Percentiles rank a stretch among this genome's conserved stretches.
These are phyloP conservation scores for Olivierus martensii DNA, from an alignment of 1,140 invertebrate species.

Conservation along the genomic window DNA sequence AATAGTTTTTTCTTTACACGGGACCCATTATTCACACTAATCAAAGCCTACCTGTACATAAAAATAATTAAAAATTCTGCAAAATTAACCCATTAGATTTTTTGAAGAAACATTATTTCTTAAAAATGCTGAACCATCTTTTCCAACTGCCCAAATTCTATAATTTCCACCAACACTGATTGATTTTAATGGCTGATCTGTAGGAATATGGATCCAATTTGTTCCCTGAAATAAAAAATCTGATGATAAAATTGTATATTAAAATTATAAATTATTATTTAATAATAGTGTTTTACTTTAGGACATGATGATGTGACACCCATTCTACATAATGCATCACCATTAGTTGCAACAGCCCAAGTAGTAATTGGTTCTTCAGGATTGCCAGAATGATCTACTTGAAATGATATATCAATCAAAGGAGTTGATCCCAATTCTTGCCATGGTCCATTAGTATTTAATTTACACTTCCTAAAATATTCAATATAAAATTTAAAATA, in stretches of 20 bases:
- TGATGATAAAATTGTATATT: background rate
- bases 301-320: constrained; percentile 55
- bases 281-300: constrained; percentile 40
- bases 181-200: constrained; percentile 55
- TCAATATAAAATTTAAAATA: background rate
- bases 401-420: constrained; percentile 61
- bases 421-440: constrained; percentile 65
- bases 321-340: constrained; percentile 61
- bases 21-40: constrained; percentile 18
- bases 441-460: constrained; percentile 76
- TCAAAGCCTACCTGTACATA: too few relatives aligned
- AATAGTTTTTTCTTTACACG: too few relatives aligned
- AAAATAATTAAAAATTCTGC: too few relatives aligned
- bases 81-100: constrained; percentile 43
- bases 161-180: constrained; percentile 50
- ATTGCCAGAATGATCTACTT: constrained; percentile 34
- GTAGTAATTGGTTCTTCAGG: constrained; percentile 36
- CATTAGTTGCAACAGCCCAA: constrained; percentile 67
- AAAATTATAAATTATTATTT: background rate
- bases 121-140: constrained; percentile 63
- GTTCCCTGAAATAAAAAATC: constrained; percentile 39
- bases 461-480: constrained; percentile 48
- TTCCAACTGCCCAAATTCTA: constrained; percentile 67
- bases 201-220: constrained; percentile 62
- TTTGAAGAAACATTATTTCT: constrained; percentile 29